phyloP scores from a whole-genome alignment of 2,888 invertebrate species.

The Luperina testacea region DNA sequence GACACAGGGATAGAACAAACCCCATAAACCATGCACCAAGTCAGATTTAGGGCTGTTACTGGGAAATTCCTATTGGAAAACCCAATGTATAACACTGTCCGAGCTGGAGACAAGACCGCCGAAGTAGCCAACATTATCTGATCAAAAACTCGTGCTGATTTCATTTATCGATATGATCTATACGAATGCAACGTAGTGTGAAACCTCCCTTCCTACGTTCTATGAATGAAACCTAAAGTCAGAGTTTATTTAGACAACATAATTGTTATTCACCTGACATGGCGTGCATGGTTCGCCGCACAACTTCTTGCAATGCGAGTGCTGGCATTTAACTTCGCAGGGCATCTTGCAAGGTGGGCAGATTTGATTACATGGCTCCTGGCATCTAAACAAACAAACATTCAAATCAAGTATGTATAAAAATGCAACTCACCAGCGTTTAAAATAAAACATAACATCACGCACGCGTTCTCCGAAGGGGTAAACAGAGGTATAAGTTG shows the following conservation, averaged over 20 bases:
- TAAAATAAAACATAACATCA: not conserved
- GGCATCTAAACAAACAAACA: slow-evolving; percentile 79
- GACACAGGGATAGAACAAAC: not conserved
- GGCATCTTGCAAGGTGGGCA: slow-evolving; percentile 89
- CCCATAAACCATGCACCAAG: not conserved
- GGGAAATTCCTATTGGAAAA: not conserved
- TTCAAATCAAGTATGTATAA: slow-evolving; percentile 1
- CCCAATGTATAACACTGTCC: not conserved
- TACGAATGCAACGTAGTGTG: not conserved
- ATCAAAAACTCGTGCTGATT: not conserved
- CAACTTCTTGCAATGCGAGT: slow-evolving; percentile 86
- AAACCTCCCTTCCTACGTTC: not conserved
- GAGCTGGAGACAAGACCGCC: not conserved
- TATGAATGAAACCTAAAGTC: not conserved
- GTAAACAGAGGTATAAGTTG: not conserved
- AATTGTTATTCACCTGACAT: slow-evolving; percentile 78
- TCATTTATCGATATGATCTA: not conserved
- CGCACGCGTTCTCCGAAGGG: not conserved
- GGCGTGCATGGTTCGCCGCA: slow-evolving; percentile 89
- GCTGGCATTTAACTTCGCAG: slow-evolving; percentile 87
- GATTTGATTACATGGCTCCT: slow-evolving; percentile 88
- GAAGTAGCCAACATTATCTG: not conserved
- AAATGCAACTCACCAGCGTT: not conserved
- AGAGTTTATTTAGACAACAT: not conserved
- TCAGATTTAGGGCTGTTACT: not conserved